Base-by-base conservation (phyloP, 2,888 invertebrate genomes). In the Lumbricus terrestris region DNA sequence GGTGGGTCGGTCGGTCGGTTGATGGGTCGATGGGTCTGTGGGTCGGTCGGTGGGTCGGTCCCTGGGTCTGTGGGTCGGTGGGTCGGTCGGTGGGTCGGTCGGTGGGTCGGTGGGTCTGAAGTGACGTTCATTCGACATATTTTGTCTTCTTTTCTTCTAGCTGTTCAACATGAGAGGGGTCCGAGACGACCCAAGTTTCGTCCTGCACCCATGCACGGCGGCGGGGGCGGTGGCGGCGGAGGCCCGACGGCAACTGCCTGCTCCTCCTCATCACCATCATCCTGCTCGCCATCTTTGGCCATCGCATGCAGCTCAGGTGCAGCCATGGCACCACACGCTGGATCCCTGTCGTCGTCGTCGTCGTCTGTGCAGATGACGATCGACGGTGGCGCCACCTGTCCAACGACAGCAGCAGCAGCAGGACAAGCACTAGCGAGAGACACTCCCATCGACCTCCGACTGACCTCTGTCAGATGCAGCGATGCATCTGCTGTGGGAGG, bases 151-250 rank as follows among this genome's bases (percentile, higher is more conserved):
- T 69, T 1, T 69, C 29, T 16, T 91, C 91, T 96, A 98, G 98
- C 98, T 94, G 98, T 98, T 91, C 98, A 98, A 95, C 98, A 98
- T 95, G 98, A 98, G 95, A 96, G 98, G 88, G 98, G 98, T 16
- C 98, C 98, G 0, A 96, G 98, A 91, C 98, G 98, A 95, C 98
- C 98, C 15, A 98, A 98, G 95, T 90, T 82, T 69, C 88, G 88
- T 20, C 34, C 40, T 35, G 90, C 18, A n/a, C 88, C 47, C n/a
- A n/a, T n/a, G n/a, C 95, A 91, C 23, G 92, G 18, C 42, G 18
- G 34, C 42, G 18, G 42, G 16, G 38, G 2, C 47, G 23, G 40
- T 40, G 40, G 15, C 40, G 40, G 40, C 15, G 40, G 15, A 6
- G 40, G 40, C 15, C n/a, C 47, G 4, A 42, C 54, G 20, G 89